Evolutionary conservation across 2,797 vertebrate species (phyloP).

Genomic region (Menidia menidia): DNA sequence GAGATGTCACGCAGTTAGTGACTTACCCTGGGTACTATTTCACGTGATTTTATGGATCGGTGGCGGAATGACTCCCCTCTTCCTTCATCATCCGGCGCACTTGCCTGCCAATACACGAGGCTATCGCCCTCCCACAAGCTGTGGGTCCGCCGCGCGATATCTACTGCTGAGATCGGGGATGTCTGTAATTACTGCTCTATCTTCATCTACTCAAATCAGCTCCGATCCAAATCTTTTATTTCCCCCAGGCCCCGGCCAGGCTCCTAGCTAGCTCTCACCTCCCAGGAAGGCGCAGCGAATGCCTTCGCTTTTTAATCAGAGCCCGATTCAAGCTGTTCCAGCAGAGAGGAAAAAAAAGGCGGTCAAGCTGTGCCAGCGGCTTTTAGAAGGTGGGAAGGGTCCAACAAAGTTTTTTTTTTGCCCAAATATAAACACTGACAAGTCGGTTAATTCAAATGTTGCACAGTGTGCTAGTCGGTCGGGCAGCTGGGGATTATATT

Average conservation of each 20-base stretch:
- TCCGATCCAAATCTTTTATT: constrained; percentile 85
- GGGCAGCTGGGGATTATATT: constrained; percentile 44
- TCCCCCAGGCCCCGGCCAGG: constrained; percentile 75
- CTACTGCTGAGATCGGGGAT: constrained; percentile 80
- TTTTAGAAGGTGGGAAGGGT: constrained; percentile 73
- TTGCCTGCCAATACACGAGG: constrained; percentile 71
- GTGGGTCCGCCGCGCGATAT: constrained; percentile 57
- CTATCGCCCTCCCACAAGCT: constrained; percentile 70
- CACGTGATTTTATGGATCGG: constrained; percentile 72
- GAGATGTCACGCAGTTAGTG: constrained; percentile 50
- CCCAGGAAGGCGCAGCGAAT: constrained; percentile 78
- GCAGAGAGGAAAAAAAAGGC: constrained; percentile 66
- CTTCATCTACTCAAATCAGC: constrained; percentile 85
- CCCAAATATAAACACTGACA: constrained; percentile 70
- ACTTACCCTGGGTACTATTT: constrained; percentile 62
- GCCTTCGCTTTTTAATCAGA: constrained; percentile 82
- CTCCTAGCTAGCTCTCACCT: constrained; percentile 76
- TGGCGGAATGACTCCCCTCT: constrained; percentile 72
- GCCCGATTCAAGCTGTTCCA: constrained; percentile 78
- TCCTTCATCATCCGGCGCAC: constrained; percentile 70
- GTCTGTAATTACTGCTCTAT: constrained; percentile 84
- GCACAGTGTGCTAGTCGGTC: constrained; percentile 59
- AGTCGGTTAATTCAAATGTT: constrained; percentile 69
- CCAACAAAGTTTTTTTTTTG: constrained; percentile 61
- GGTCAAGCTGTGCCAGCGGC: constrained; percentile 75